Conservation (phyloP, 2,888 invertebrate genomes). For the Apocheima hispidaria region DNA sequence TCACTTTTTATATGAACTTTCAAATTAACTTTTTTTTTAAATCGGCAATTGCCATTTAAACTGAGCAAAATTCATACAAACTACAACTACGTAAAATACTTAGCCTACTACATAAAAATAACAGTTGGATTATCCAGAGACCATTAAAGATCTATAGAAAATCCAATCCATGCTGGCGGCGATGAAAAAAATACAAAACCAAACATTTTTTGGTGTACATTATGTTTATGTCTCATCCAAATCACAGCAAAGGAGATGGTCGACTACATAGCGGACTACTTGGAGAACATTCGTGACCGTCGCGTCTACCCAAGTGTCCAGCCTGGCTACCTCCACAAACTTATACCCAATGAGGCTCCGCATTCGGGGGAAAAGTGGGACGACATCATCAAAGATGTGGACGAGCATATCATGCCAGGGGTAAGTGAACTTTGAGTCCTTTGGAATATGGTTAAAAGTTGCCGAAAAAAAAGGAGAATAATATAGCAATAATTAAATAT, state of each 20-base stretch:
- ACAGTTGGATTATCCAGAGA: too few relatives aligned
- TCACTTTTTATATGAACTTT: too few relatives aligned
- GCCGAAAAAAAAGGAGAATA: slow-evolving; percentile 60
- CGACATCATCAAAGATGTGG: slow-evolving; percentile 96
- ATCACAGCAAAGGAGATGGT: slow-evolving; percentile 97
- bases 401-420: slow-evolving; percentile 98
- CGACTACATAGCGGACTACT: slow-evolving; percentile 98
- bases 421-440: slow-evolving; percentile 79
- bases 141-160: too few relatives aligned
- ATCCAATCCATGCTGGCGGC: too few relatives aligned
- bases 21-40: too few relatives aligned
- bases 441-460: too few relatives aligned
- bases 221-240: not conserved
- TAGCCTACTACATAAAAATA: too few relatives aligned
- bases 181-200: too few relatives aligned
- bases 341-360: slow-evolving; percentile 95
- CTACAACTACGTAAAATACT: too few relatives aligned
- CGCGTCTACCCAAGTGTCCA: slow-evolving; percentile 97
- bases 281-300: slow-evolving; percentile 95
- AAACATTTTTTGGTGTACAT: not conserved
- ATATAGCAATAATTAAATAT: too few relatives aligned
- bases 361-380: slow-evolving; percentile 95
- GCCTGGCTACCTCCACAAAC: slow-evolving; percentile 96
- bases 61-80: too few relatives aligned
- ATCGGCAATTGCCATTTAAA: too few relatives aligned